Evolutionary conservation across 1,140 invertebrate genomes (phyloP), one percentile per base, ranked within the genome.

Genomic region (Orius laevigatus): DNA sequence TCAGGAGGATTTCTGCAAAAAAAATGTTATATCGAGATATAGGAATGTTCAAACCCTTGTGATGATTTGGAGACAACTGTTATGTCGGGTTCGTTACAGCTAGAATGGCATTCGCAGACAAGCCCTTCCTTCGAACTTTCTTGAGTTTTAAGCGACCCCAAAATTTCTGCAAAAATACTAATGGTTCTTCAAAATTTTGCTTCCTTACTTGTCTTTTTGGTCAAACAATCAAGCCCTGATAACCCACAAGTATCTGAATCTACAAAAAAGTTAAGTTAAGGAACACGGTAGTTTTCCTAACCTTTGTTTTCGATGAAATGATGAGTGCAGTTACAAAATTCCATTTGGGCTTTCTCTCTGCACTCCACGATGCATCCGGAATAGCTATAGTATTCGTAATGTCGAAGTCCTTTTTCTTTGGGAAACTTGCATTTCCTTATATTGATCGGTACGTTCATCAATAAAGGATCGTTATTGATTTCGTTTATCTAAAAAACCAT

Each of bases 321-420:
- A 45, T 74, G 76, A 3, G 72, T 73, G 58, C 78, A 81, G 51
- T 75, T 75, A 55, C 78, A 81, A 1, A 70, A 53, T 16, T 63
- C 53, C 14, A 76, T 55, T 53, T 79, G 76, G 0, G 72, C 71
- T 43, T 73, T 66, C 54, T 72, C 75, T 25, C 77, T 66, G 50
- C 78, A 80, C 53, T 79, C 73, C 0, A 78, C 75, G 0, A 74
- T 73, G 55, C 78, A 80, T 0, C 75, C 74, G 9, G 73, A 77
- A 54, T 77, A 79, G 20, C 75, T 79, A 49, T 80, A 79, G 53
- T 70, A 65, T 0, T 59, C 63, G 58, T 77, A 75, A 0, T 77
- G 72, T 14, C 73, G 62, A 32, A 79, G 58, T 45, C 68, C 65
- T 48, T 73, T 73, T 60, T 81, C 78, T 45, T 78, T 70, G 0